Evolutionary conservation across 2,797 vertebrate species (phyloP).

Genomic region (Acrossocheilus wenchowensis): DNA sequence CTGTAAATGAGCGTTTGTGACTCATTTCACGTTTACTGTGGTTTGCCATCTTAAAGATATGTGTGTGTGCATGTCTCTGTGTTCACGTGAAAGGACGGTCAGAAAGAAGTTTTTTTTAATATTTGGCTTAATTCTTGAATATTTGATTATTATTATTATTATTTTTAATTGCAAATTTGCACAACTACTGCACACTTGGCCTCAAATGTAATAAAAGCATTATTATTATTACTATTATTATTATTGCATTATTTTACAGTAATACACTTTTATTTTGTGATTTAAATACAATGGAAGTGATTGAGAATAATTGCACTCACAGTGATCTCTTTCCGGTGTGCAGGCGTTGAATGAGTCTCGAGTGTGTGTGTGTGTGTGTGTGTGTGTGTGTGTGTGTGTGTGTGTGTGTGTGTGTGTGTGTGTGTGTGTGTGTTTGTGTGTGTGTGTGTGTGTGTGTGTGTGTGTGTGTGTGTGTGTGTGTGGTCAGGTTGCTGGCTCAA

Average conservation of each 20-base stretch:
- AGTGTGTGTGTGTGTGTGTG: conserved; percentile 15
- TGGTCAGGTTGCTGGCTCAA: conserved; percentile 54
- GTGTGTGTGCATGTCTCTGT: not conserved
- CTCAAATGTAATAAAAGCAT: not conserved
- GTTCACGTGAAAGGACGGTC: conserved; percentile 9
- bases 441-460: conserved; percentile 14
- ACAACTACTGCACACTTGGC: not conserved
- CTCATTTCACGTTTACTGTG: conserved; percentile 23
- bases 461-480: conserved; percentile 18
- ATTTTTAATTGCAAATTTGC: not conserved
- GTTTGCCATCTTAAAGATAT: not conserved
- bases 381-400: too few species aligned
- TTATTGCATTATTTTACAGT: not conserved
- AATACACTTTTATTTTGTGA: not conserved
- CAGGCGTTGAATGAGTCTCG: not conserved
- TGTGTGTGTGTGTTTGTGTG: conserved; percentile 23
- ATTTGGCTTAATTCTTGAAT: not conserved
- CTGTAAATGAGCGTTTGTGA: conserved; percentile 25
- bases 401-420: conserved; percentile 13
- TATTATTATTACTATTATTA: not conserved
- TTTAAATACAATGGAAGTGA: conserved; percentile 1
- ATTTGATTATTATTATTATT: not conserved
- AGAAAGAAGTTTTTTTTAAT: not conserved
- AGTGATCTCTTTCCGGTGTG: not conserved
- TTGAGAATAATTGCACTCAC: not conserved